Conservation (phyloP, 1,140 invertebrate species). For the Panagrolaimus sp. region DNA sequence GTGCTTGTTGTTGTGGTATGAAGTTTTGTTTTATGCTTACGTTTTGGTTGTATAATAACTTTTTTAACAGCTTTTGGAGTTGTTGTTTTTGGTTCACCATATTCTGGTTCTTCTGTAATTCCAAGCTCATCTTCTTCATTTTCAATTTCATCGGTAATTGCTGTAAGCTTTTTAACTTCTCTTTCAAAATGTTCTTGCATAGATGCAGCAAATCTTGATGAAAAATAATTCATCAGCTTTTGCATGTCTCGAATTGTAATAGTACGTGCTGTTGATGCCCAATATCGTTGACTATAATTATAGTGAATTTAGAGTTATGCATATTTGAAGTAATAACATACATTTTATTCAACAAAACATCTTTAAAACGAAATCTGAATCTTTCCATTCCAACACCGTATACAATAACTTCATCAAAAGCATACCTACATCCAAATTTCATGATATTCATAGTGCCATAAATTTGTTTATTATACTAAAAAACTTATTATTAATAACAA, state of each 20-base stretch:
- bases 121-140: background rate
- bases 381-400: slow-evolving; percentile 11
- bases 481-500: background rate
- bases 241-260: slow-evolving; percentile 11
- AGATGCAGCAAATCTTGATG: background rate
- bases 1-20: background rate
- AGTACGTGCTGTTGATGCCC: slow-evolving; percentile 1
- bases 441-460: slow-evolving; percentile 3
- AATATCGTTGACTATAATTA: background rate
- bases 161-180: slow-evolving; percentile 4
- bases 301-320: background rate
- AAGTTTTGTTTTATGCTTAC: background rate
- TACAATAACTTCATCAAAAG: slow-evolving; percentile 9
- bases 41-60: background rate
- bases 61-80: background rate
- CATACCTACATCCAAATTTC: slow-evolving; percentile 8
- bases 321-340: background rate
- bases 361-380: slow-evolving; percentile 5
- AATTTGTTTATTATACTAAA: background rate
- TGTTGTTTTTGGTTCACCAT: background rate
- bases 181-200: slow-evolving; percentile 8
- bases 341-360: slow-evolving; percentile 4
- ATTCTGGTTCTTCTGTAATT: background rate
- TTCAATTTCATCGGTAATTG: slow-evolving; percentile 5
- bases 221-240: slow-evolving; percentile 11